These are phyloP conservation scores for Acanthococcus lagerstroemiae DNA, from an alignment of 2,888 invertebrate species.

Conservation along the genomic window DNA sequence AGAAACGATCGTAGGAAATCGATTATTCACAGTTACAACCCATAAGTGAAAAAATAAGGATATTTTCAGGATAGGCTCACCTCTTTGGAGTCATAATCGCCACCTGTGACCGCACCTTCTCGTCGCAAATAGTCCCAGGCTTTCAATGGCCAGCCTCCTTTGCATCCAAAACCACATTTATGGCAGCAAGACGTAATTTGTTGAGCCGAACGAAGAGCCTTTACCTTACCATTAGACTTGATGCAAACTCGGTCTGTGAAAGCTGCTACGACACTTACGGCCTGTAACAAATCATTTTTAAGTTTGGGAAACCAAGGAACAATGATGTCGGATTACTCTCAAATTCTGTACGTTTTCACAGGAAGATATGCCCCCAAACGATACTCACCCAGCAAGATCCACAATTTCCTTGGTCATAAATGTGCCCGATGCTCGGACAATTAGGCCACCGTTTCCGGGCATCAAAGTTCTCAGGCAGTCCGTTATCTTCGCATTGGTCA, in stretches of 20 bases:
- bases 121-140: slow-evolving; percentile 15
- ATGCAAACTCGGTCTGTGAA: slow-evolving; percentile 25
- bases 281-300: no score
- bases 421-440: slow-evolving; percentile 19
- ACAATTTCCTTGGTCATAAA: slow-evolving; percentile 32
- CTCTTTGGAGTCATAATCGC: slow-evolving; percentile 22
- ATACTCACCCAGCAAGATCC: slow-evolving; percentile 40
- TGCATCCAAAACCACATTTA: slow-evolving; percentile 15
- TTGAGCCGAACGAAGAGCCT: background rate
- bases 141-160: slow-evolving; percentile 26
- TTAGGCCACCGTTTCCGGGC: slow-evolving; percentile 32
- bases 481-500: slow-evolving; percentile 14
- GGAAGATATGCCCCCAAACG: no score
- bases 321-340: no score
- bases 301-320: no score
- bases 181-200: slow-evolving; percentile 20
- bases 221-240: slow-evolving; percentile 7
- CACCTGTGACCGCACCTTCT: slow-evolving; percentile 26
- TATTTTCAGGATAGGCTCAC: no score
- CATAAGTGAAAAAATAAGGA: no score
- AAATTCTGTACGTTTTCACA: no score
- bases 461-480: slow-evolving; percentile 30
- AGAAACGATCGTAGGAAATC: no score
- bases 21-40: no score
- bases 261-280: no score